Evolutionary conservation across 1,140 invertebrate species (phyloP).

Genomic region (Caenorhabditis tropicalis): DNA sequence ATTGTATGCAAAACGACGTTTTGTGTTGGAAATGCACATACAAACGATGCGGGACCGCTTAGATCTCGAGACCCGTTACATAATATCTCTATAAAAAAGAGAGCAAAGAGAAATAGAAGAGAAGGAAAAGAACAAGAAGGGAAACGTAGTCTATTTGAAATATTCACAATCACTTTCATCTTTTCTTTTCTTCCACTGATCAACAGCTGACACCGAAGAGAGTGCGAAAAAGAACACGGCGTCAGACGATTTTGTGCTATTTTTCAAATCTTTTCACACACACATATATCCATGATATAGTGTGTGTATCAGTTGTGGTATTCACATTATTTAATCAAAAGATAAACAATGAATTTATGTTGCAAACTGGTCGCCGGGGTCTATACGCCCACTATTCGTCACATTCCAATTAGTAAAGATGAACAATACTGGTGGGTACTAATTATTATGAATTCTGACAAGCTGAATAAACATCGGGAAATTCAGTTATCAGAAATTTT

Average conservation of each 20-base stretch:
- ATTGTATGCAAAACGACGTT: conserved; percentile 14
- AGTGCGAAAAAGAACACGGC: conserved; percentile 36
- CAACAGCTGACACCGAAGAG: conserved; percentile 25
- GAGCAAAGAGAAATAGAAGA: neutral
- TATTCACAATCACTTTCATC: conserved; percentile 36
- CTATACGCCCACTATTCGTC: conserved; percentile 26
- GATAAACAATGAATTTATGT: conserved; percentile 21
- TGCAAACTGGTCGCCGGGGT: conserved; percentile 6
- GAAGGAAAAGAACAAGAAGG: neutral
- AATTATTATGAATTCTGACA: no score
- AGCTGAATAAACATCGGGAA: no score
- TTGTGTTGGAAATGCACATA: conserved; percentile 6
- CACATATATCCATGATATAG: conserved; percentile 35
- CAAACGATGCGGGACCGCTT: neutral
- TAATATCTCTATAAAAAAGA: conserved; percentile 32
- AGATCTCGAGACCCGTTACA: conserved; percentile 8
- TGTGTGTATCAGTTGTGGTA: conserved; percentile 23
- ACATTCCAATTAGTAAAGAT: conserved; percentile 59
- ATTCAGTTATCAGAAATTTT: no score
- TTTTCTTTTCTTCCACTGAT: neutral
- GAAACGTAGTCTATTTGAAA: conserved; percentile 22
- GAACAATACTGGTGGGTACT: conserved; percentile 63
- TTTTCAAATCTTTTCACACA: conserved; percentile 44
- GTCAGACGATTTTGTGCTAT: conserved; percentile 28
- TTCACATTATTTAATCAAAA: neutral